phyloP scores from a whole-genome alignment of 1,140 invertebrate genomes.

The Neodiprion fabricii region DNA sequence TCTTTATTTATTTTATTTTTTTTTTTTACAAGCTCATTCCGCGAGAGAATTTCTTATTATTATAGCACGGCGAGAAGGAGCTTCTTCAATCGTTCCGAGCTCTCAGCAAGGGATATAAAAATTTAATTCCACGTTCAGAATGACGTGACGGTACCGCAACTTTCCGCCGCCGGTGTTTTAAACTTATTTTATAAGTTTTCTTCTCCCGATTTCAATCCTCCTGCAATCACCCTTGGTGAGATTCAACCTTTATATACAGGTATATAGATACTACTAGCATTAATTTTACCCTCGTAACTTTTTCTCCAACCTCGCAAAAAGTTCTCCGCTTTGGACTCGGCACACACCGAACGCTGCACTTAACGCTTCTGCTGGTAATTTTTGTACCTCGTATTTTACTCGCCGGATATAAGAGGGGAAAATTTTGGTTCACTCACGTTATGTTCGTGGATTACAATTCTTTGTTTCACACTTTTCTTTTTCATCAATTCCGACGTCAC shows the following conservation, averaged over 20 bases:
- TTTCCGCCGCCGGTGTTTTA: conserved; percentile 26
- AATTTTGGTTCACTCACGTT: too few relatives aligned
- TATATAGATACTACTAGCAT: background rate
- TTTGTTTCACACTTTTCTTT: too few relatives aligned
- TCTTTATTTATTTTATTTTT: too few relatives aligned
- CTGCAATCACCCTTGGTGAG: background rate
- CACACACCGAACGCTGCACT: background rate
- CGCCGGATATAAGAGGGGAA: too few relatives aligned
- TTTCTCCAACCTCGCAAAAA: background rate
- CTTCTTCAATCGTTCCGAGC: conserved; percentile 54
- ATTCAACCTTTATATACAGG: background rate
- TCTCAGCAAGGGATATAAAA: conserved; percentile 61
- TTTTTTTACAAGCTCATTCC: too few relatives aligned
- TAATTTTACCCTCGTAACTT: background rate
- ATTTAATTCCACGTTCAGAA: conserved; percentile 60
- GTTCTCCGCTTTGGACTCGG: background rate
- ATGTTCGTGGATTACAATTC: too few relatives aligned
- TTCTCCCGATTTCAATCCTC: background rate
- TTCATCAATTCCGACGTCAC: too few relatives aligned
- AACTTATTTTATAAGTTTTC: conserved; percentile 38
- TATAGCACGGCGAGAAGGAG: conserved; percentile 23
- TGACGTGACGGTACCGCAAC: conserved; percentile 50
- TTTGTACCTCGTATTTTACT: background rate
- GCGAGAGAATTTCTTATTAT: too few relatives aligned
- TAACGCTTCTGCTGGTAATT: conserved; percentile 4